Conservation (phyloP, 2,888 invertebrate species). For the Gnatocerus cornutus region DNA sequence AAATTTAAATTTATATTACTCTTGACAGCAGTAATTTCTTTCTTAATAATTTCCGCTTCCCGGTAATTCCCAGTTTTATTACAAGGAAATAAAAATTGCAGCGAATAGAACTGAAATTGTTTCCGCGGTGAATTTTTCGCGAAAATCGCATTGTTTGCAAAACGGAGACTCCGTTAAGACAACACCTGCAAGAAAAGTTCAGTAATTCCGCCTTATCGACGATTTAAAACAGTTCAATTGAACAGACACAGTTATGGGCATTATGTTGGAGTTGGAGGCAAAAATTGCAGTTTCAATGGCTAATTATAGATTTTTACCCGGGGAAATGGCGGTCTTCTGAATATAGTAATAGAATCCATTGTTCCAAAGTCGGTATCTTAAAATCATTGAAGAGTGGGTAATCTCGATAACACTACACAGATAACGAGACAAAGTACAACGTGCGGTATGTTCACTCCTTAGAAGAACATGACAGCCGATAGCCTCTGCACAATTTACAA, state of each 20-base stretch:
- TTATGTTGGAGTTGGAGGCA: constrained; percentile 23
- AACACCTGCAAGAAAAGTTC: neutral
- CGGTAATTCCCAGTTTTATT: constrained; percentile 3
- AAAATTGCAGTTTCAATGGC: constrained; percentile 46
- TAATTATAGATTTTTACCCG: constrained; percentile 43
- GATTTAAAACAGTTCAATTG: constrained; percentile 34
- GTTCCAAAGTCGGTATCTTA: constrained; percentile 41
- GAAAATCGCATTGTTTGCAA: too few species aligned
- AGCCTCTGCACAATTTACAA: constrained; percentile 53
- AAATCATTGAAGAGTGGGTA: constrained; percentile 43
- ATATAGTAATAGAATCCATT: constrained; percentile 45
- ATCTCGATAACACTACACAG: constrained; percentile 46
- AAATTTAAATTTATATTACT: constrained; percentile 25
- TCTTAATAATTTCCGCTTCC: constrained; percentile 29
- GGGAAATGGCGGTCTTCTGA: constrained; percentile 26
- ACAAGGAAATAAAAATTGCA: neutral
- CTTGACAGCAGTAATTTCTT: constrained; percentile 24
- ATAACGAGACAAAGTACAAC: constrained; percentile 56
- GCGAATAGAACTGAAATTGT: neutral
- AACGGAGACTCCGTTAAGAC: too few species aligned
- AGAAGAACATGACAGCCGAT: constrained; percentile 56
- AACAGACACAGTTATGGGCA: constrained; percentile 44
- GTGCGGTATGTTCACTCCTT: constrained; percentile 54
- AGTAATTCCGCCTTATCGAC: constrained; percentile 4
- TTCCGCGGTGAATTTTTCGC: too few species aligned